phyloP scores from a whole-genome alignment of 2,888 invertebrate genomes.

The Drosophila limbata region DNA sequence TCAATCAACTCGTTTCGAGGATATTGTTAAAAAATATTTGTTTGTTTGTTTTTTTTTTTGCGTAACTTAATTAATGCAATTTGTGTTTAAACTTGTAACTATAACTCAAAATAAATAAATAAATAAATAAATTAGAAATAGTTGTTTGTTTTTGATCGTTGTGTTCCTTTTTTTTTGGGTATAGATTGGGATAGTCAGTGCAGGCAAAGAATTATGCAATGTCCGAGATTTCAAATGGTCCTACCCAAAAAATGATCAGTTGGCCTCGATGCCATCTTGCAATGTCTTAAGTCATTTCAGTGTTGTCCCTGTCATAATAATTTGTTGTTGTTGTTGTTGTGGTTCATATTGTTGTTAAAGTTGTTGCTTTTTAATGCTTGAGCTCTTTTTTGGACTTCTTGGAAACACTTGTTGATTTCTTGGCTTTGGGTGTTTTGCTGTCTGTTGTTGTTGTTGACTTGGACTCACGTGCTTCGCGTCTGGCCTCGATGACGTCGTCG shows the following conservation, averaged over 20 bases:
- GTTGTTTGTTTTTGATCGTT: conserved; percentile 40
- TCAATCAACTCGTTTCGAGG: conserved; percentile 66
- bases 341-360: conserved; percentile 37
- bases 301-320: conserved; percentile 58
- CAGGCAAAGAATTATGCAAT: conserved; percentile 70
- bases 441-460: conserved; percentile 88
- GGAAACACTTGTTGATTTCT: conserved; percentile 84
- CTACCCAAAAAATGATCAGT: conserved; percentile 56
- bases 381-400: conserved; percentile 83
- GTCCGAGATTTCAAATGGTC: conserved; percentile 57
- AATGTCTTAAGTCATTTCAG: conserved; percentile 54
- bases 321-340: conserved; percentile 61
- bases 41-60: conserved; percentile 22
- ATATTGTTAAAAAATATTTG: conserved; percentile 55
- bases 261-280: conserved; percentile 29
- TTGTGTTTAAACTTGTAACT: conserved; percentile 50
- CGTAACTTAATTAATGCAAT: conserved; percentile 67
- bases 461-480: conserved; percentile 93
- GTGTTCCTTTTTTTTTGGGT: conserved; percentile 30
- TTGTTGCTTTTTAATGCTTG: conserved; percentile 73
- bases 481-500: conserved; percentile 88
- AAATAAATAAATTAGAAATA: conserved; percentile 69
- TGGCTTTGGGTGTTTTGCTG: conserved; percentile 81
- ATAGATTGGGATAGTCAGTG: conserved; percentile 63
- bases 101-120: conserved; percentile 66